phyloP scores from a whole-genome alignment of 2,797 vertebrate genomes.

The Mus spretus region DNA sequence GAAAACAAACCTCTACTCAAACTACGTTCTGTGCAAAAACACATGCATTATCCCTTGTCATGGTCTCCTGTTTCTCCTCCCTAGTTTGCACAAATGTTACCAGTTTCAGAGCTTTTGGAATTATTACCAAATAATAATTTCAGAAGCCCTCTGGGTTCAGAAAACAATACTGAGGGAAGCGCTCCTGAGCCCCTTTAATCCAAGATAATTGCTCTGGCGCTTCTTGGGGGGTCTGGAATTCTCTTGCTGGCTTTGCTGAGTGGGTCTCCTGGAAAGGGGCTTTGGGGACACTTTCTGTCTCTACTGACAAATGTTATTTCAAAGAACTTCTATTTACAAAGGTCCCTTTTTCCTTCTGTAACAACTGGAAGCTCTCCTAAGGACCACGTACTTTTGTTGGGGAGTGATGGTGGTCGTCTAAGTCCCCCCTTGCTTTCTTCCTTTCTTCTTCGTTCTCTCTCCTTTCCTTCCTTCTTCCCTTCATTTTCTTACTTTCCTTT shows the following conservation, averaged over 20 bases:
- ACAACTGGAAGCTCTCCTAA: slow-evolving; percentile 33
- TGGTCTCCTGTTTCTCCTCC: background rate
- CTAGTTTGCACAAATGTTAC: slow-evolving; percentile 70
- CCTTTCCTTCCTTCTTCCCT: background rate
- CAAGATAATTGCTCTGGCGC: slow-evolving; percentile 88
- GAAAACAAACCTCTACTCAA: slow-evolving; percentile 61
- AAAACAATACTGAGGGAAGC: slow-evolving; percentile 88
- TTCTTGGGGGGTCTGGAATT: slow-evolving; percentile 87
- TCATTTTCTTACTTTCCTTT: background rate
- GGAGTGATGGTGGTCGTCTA: background rate
- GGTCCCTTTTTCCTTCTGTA: slow-evolving; percentile 63
- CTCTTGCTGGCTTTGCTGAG: slow-evolving; percentile 50
- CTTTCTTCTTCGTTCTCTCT: fast-evolving
- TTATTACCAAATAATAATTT: slow-evolving; percentile 81
- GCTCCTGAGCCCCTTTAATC: slow-evolving; percentile 88
- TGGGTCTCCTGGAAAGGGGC: slow-evolving; percentile 76
- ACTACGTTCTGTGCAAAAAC: slow-evolving; percentile 22
- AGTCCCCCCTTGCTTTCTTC: background rate
- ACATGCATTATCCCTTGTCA: background rate
- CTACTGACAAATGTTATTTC: slow-evolving; percentile 52
- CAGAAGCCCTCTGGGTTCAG: slow-evolving; percentile 79
- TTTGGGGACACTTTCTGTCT: slow-evolving; percentile 64
- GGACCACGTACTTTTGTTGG: background rate
- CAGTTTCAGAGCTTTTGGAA: slow-evolving; percentile 64
- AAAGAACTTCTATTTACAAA: slow-evolving; percentile 38